Base-by-base conservation (phyloP, 2,113 vertebrate genomes). In the Tychaedon coryphoeus region DNA sequence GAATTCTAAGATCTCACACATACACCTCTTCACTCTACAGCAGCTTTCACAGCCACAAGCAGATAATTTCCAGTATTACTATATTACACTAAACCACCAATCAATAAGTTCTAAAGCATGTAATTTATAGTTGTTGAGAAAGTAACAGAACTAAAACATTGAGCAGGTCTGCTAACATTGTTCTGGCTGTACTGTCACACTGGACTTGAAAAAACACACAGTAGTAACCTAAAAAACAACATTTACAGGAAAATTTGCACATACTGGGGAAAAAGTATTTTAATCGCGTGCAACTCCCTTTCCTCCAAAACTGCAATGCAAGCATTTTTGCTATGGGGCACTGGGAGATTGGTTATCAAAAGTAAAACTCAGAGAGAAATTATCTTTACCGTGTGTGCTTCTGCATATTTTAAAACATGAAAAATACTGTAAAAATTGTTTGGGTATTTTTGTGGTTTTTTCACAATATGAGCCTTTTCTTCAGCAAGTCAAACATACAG, bases 51-150 rank as follows among this genome's bases (percentile, higher is more conserved):
- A 67, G 56, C 65, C 53, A 58, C 47, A 51, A 67, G 71, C 16
- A 2, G 69, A 23, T 88, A 67, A 93, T 93, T 95, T 88, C 88
- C 75, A 60, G 78, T 50, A 90, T 91, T 93, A 75, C 42, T 57
- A 43, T 33, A 86, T 57, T 91, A 94, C 43, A 9, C 58, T 87
- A 88, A 88, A 77, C 72, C 65, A 86, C 82, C 72, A 64, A 80
- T 94, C 93, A 74, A 65, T 90, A 93, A 74, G 33, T 20, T 48
- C 66, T 90, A 45, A 67, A 93, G 89, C 47, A 7, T 12, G 56
- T 82, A 66, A 95, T 94, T 94, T 92, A 82, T 45, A 71, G 87
- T 5, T 71, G 64, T 70, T 51, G 48, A 26, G n/a, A 65, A 88
- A 79, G 81, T 28, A 93, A 45, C 38, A 50, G 54, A 75, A 86